phyloP scores from a whole-genome alignment of 2,113 vertebrate genomes.

The Apus apus region DNA sequence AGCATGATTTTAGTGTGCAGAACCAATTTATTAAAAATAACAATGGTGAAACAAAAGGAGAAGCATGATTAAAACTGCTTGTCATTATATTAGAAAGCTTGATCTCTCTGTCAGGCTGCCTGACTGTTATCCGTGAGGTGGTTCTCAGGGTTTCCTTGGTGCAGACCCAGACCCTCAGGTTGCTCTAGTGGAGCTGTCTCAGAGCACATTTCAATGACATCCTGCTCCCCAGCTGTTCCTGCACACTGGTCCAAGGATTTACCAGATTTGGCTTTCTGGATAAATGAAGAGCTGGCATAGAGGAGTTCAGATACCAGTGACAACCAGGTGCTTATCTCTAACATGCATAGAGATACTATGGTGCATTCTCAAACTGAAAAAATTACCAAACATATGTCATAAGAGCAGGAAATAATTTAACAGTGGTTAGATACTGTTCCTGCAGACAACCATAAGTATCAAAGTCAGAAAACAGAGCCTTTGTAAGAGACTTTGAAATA shows the following conservation, averaged over 20 bases:
- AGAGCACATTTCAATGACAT: neutral
- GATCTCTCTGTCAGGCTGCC: neutral
- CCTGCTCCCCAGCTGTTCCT: neutral
- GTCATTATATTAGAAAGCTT: neutral
- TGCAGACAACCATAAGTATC: neutral
- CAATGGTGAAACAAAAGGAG: neutral
- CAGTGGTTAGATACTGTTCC: neutral
- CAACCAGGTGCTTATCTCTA: neutral
- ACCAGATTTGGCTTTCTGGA: neutral
- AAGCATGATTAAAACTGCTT: neutral
- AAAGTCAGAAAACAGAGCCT: neutral
- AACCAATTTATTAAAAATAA: neutral
- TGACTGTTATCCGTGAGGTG: neutral
- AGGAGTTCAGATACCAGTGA: neutral
- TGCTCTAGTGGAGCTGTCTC: neutral
- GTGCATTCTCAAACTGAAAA: neutral
- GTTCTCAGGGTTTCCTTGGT: neutral
- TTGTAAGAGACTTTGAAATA: neutral
- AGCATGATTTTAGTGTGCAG: neutral
- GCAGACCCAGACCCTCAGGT: neutral
- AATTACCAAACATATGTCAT: neutral
- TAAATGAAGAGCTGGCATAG: neutral
- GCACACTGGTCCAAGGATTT: neutral
- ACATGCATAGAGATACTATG: neutral
- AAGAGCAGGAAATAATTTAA: neutral